A percentile compares a stretch with the other conserved stretches of the same genome.
Evolutionary conservation across 2,888 invertebrate genomes (phyloP).

Genomic region (Bursaphelenchus okinawaensis): DNA sequence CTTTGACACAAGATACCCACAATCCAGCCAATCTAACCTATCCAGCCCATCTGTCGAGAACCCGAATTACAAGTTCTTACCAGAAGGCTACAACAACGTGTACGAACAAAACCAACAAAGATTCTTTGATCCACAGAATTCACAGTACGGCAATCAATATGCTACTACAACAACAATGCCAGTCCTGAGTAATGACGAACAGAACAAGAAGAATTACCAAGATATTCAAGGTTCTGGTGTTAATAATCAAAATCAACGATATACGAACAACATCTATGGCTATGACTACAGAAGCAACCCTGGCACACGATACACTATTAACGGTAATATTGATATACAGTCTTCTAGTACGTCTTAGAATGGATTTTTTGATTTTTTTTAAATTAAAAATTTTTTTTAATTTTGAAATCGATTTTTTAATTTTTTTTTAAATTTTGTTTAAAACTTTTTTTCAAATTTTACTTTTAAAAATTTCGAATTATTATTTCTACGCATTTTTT

Average conservation of each 20-base stretch:
- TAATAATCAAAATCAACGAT: constrained; percentile 1
- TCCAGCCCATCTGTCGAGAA: constrained; percentile 15
- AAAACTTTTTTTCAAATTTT: too few species aligned
- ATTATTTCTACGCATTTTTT: too few species aligned
- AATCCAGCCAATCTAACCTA: neutral
- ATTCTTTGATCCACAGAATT: neutral
- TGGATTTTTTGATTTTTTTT: too few species aligned
- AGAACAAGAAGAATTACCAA: constrained; percentile 25
- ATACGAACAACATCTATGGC: constrained; percentile 26
- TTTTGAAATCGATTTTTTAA: neutral
- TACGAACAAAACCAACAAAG: constrained; percentile 11
- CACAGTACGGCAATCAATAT: neutral
- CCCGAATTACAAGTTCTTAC: constrained; percentile 23
- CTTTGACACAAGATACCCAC: neutral
- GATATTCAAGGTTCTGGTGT: constrained; percentile 14
- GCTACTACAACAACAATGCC: constrained; percentile 15
- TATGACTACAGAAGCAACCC: constrained; percentile 25
- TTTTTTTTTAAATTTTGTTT: too few species aligned
- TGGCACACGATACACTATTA: constrained; percentile 17
- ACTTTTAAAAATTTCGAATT: too few species aligned
- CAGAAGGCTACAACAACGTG: constrained; percentile 11
- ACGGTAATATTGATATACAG: constrained; percentile 15
- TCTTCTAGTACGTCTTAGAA: too few species aligned
- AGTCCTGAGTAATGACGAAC: constrained; percentile 20
- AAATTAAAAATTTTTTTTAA: too few species aligned